A percentile compares a stretch with the other conserved stretches of the same genome.
These are phyloP conservation scores for Oplegnathus fasciatus DNA, from an alignment of 2,113 vertebrate genomes.

Conservation along the genomic window DNA sequence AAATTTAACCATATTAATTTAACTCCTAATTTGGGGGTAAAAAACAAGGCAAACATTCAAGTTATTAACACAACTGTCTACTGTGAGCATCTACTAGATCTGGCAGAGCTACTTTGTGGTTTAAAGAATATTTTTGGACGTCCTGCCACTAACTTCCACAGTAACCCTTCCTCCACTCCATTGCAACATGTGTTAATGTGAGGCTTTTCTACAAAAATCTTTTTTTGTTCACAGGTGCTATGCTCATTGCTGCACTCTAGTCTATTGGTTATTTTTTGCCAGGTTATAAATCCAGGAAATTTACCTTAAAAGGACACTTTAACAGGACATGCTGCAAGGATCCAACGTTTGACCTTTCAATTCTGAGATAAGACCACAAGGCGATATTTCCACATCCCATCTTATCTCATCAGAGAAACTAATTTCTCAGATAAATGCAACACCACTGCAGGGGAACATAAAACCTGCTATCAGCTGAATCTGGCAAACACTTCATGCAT, in stretches of 20 bases:
- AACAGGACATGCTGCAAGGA: constrained; percentile 2
- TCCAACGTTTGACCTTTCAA: constrained; percentile 18
- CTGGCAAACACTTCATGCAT: background rate
- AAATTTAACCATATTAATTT: background rate
- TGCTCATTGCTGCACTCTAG: background rate
- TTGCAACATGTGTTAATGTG: background rate
- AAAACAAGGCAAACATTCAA: background rate
- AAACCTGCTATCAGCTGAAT: constrained; percentile 26
- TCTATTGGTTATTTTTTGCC: background rate
- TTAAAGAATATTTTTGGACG: background rate
- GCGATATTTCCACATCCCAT: constrained; percentile 3
- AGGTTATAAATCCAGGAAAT: background rate
- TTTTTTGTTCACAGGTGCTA: background rate
- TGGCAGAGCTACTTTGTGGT: background rate
- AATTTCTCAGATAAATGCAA: constrained; percentile 32
- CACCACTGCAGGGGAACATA: background rate
- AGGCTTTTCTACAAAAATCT: background rate
- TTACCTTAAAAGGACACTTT: constrained; percentile 43
- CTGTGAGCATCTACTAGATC: background rate
- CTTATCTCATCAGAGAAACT: constrained; percentile 38
- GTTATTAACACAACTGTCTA: background rate
- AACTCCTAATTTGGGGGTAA: background rate
- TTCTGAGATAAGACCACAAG: constrained; percentile 24
- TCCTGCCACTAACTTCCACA: background rate
- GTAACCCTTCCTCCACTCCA: too few species aligned